These are phyloP conservation scores for Tiliacea aurago DNA, from an alignment of 2,888 invertebrate genomes.

Conservation along the genomic window DNA sequence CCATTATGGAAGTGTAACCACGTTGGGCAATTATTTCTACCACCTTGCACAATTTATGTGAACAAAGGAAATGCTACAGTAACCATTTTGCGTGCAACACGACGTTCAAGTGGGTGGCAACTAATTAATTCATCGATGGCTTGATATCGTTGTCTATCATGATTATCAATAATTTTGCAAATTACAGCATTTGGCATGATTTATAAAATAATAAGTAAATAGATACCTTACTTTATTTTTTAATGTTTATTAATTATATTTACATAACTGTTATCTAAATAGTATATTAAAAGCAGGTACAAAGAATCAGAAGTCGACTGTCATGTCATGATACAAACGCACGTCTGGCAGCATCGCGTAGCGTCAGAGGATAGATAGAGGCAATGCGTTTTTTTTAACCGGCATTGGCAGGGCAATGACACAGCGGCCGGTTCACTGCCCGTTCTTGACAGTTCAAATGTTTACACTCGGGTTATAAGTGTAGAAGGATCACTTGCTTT, in stretches of 20 bases:
- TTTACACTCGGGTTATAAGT: constrained; percentile 84
- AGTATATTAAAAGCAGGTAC: constrained; percentile 2
- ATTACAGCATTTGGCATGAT: neutral
- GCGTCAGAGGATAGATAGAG: constrained; percentile 80
- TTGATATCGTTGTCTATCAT: constrained; percentile 51
- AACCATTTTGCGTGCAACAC: constrained; percentile 83
- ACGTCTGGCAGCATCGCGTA: constrained; percentile 73
- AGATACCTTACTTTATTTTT: neutral
- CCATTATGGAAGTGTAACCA: constrained; percentile 80
- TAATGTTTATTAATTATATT: neutral
- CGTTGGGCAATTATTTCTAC: constrained; percentile 84
- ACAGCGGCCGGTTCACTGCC: constrained; percentile 87
- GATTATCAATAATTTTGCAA: constrained; percentile 12
- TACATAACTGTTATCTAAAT: neutral
- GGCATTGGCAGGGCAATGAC: constrained; percentile 89
- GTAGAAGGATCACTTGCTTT: constrained; percentile 83
- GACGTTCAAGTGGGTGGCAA: constrained; percentile 80
- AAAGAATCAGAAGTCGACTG: constrained; percentile 59
- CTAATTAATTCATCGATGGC: constrained; percentile 64
- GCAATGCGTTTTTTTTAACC: constrained; percentile 89
- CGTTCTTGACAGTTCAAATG: constrained; percentile 91
- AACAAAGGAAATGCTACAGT: constrained; percentile 84
- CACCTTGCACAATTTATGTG: constrained; percentile 83
- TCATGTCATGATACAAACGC: constrained; percentile 76
- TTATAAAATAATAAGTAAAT: neutral